A percentile compares a stretch with the other conserved stretches of the same genome.
Conservation (phyloP, 2,113 vertebrate genomes). For the Nipponia nippon region DNA sequence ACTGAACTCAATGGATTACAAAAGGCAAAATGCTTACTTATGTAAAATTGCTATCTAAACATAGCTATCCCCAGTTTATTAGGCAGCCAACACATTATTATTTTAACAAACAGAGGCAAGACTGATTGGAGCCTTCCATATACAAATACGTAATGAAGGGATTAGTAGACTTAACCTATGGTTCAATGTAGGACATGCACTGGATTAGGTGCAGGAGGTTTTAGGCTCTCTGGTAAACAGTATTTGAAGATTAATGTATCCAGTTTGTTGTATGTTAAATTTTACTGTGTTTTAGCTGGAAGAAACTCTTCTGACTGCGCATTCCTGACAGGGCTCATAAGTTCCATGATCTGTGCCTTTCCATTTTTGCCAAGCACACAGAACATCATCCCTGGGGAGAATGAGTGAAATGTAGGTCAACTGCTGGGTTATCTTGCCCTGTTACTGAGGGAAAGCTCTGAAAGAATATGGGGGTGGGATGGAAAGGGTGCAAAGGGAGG, state of each 20-base stretch:
- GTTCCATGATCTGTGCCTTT: background rate
- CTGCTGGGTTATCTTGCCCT: background rate
- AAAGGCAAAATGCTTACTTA: background rate
- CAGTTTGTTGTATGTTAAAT: background rate
- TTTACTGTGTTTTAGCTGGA: background rate
- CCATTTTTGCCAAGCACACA: background rate
- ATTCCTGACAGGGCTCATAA: background rate
- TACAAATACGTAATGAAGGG: background rate
- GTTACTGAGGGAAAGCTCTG: background rate
- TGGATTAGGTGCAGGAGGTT: slow-evolving; percentile 2
- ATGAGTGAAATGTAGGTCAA: background rate
- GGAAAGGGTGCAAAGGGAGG: background rate
- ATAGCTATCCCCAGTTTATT: background rate
- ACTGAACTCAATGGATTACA: background rate
- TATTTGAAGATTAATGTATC: background rate
- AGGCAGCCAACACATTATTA: slow-evolving; percentile 9
- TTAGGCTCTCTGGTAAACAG: background rate
- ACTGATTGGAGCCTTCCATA: slow-evolving; percentile 24
- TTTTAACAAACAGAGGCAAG: slow-evolving; percentile 44
- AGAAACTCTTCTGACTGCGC: background rate
- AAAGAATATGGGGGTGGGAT: background rate
- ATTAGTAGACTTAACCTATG: slow-evolving; percentile 10
- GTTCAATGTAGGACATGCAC: background rate
- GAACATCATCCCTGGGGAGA: background rate
- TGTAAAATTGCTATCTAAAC: slow-evolving; percentile 6